phyloP scores from a whole-genome alignment of 2,113 vertebrate genomes.

The Mormyrus lacerda region DNA sequence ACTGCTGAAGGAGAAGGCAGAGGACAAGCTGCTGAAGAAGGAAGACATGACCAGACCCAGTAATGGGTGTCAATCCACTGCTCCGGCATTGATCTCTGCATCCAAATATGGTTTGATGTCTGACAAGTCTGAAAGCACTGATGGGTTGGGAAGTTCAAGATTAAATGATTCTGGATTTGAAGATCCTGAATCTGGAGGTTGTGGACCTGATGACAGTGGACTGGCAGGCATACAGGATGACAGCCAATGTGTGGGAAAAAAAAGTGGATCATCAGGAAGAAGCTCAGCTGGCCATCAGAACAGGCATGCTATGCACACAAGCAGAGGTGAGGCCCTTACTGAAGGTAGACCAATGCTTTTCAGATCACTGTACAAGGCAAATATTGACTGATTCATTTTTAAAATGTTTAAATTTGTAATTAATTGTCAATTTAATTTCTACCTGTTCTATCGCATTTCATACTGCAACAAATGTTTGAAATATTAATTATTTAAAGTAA shows the following conservation, averaged over 20 bases:
- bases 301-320: slow-evolving; percentile 27
- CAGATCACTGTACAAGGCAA: background rate
- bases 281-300: background rate
- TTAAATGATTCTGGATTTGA: background rate
- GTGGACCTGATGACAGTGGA: background rate
- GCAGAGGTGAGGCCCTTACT: slow-evolving; percentile 35
- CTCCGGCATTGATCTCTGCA: background rate
- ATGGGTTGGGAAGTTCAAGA: background rate
- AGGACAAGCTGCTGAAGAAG: background rate
- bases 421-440: background rate
- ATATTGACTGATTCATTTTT: background rate
- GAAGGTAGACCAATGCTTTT: background rate
- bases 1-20: background rate
- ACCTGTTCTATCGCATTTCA: background rate
- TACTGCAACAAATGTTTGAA: background rate
- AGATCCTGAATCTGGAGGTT: background rate
- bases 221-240: background rate
- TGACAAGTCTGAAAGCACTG: background rate
- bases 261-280: background rate
- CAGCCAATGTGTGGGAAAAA: background rate
- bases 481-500: background rate
- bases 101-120: background rate
- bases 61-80: background rate
- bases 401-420: background rate
- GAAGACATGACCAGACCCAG: background rate